These are phyloP conservation scores for Limnephilus lunatus DNA, from an alignment of 2,888 invertebrate genomes.

Conservation along the genomic window DNA sequence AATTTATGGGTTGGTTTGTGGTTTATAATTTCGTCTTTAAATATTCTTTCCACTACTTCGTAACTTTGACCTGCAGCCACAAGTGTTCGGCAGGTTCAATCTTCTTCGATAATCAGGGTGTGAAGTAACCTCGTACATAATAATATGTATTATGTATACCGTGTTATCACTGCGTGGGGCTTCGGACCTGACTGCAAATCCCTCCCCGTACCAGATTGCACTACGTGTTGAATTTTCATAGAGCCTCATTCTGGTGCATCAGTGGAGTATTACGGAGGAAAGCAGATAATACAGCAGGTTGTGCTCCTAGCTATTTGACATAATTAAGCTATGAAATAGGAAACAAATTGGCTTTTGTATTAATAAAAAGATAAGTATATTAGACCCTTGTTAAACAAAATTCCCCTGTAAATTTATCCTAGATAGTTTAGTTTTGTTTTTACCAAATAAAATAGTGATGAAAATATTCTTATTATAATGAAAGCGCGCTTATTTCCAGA, in stretches of 20 bases:
- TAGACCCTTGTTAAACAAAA: no score
- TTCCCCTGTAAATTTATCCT: no score
- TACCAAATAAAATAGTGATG: no score
- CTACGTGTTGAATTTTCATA: slow-evolving; percentile 2
- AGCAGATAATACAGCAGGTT: neutral
- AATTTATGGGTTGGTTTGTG: no score
- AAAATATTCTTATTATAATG: no score
- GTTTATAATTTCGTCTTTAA: no score
- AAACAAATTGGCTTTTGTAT: neutral
- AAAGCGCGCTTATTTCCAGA: no score
- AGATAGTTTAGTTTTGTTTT: no score
- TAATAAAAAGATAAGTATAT: neutral
- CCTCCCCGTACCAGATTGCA: neutral
- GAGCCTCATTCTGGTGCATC: neutral
- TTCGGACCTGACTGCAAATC: neutral
- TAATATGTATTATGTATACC: neutral
- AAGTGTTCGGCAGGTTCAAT: neutral
- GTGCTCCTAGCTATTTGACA: neutral
- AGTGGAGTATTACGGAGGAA: neutral
- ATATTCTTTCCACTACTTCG: no score
- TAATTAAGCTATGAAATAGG: neutral
- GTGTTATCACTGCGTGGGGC: neutral
- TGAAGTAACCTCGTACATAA: no score
- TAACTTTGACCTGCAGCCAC: neutral
- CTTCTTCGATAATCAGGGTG: neutral